Evolutionary conservation across 2,797 vertebrate species (phyloP), one percentile per base, ranked within the genome.

Genomic region (Sebastes kiyomatsui): DNA sequence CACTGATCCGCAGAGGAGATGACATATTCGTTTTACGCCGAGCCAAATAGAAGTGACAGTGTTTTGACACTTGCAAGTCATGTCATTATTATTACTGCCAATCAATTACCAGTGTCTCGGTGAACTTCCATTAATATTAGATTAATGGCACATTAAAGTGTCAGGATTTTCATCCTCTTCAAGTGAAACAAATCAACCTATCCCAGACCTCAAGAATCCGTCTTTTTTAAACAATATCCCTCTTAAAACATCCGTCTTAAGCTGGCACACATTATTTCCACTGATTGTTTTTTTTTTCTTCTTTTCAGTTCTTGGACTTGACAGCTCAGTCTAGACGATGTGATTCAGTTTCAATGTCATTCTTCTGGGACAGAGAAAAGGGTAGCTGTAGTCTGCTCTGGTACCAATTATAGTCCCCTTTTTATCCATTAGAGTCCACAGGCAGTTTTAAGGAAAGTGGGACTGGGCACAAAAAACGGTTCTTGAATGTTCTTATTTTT

Each of bases 321-420:
- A 70, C 64, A 52, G 28, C 14, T 4, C 35, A 2, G 85, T 87
- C 71, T 73, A 75, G 76, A 88, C 75, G 3, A n/a, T 16, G 25
- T 27, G 67, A 55, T 77, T 87, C 62, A 22, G 61, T 75, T 79
- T 83, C 67, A 90, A 3, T 61, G 33, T 74, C 72, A 18, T 67
- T 83, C 62, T 70, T 67, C 30, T 75, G 22, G 20, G 42, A 61
- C 22, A 52, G 28, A 59, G 65, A 11, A 35, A 67, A 14, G 7
- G 3, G 52, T 8, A 12, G 5, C 69, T 66, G 64, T 27, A 32
- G 38, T 54, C 70, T 32, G 59, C 55, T 86, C 82, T 91, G 22
- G 69, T 68, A 71, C 58, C 61, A 72, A 79, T 89, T 89, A 85
- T 16, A 30, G 11, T 27, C 14, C 3, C 2, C 27, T 42, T 79